Evolutionary conservation across 2,113 vertebrate genomes (phyloP).

Genomic region (Grammomys surdaster): DNA sequence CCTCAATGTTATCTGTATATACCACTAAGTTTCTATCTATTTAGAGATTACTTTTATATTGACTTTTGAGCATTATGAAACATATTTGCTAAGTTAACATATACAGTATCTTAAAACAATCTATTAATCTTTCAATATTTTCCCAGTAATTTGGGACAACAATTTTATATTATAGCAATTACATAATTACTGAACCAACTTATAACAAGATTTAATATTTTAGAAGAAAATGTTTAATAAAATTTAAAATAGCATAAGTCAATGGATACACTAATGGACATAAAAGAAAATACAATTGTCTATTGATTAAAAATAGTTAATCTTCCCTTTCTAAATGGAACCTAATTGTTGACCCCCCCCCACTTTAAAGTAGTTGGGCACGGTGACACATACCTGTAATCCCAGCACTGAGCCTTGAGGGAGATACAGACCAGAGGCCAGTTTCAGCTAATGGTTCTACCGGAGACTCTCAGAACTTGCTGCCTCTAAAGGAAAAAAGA

Average conservation of each 20-base stretch:
- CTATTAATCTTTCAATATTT: background rate
- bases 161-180: background rate
- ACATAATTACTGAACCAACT: background rate
- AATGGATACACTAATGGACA: background rate
- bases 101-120: background rate
- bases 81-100: background rate
- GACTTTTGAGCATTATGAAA: conserved; percentile 40
- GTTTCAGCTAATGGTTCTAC: background rate
- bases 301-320: background rate
- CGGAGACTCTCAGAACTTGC: background rate
- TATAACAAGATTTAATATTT: conserved; percentile 34
- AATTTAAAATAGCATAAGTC: conserved; percentile 24
- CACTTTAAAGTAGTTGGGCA: background rate
- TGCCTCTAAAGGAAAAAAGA: background rate
- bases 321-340: background rate
- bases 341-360: too few species aligned
- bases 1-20: background rate
- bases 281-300: background rate
- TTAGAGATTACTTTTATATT: conserved; percentile 14
- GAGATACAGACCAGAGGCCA: background rate
- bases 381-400: background rate
- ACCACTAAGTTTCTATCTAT: background rate
- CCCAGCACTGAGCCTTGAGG: background rate
- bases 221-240: background rate
- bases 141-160: background rate